Evolutionary conservation across 2,888 invertebrate species (phyloP).

Genomic region (Troilus luridus): DNA sequence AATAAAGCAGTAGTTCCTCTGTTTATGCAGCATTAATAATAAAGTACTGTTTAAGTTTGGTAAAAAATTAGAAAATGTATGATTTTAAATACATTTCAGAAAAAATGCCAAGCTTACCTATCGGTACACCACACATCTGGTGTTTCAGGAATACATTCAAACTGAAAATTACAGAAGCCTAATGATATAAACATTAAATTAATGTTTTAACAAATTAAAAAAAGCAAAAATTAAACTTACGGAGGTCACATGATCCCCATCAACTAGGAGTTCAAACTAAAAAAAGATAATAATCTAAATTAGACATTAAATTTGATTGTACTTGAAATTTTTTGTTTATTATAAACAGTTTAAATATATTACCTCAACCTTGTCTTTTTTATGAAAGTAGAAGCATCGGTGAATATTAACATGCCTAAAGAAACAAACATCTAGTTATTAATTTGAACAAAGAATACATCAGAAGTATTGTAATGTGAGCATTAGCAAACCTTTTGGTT

Average conservation of each 20-base stretch:
- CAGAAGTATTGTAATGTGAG: neutral
- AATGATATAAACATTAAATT: constrained; percentile 30
- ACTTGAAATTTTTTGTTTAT: neutral
- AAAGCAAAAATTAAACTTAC: constrained; percentile 40
- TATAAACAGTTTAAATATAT: neutral
- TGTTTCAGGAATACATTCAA: constrained; percentile 42
- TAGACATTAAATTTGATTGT: neutral
- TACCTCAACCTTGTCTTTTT: constrained; percentile 64
- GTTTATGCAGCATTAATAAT: constrained; percentile 10
- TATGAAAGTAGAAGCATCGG: constrained; percentile 61
- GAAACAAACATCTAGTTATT: neutral
- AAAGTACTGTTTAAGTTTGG: neutral
- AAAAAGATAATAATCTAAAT: neutral
- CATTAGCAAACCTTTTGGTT: constrained; percentile 57
- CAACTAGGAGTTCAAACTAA: constrained; percentile 59
- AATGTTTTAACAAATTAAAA: neutral
- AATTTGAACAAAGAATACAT: neutral
- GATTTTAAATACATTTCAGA: neutral
- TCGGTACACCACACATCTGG: constrained; percentile 51
- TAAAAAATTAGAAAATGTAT: neutral
- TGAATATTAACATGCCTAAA: constrained; percentile 61
- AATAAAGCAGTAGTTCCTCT: constrained; percentile 16
- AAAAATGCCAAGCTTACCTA: constrained; percentile 48
- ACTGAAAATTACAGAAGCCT: constrained; percentile 48
- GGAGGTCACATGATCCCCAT: constrained; percentile 43